Base-by-base conservation (phyloP, 2,797 vertebrate genomes). In the Cuculus canorus region DNA sequence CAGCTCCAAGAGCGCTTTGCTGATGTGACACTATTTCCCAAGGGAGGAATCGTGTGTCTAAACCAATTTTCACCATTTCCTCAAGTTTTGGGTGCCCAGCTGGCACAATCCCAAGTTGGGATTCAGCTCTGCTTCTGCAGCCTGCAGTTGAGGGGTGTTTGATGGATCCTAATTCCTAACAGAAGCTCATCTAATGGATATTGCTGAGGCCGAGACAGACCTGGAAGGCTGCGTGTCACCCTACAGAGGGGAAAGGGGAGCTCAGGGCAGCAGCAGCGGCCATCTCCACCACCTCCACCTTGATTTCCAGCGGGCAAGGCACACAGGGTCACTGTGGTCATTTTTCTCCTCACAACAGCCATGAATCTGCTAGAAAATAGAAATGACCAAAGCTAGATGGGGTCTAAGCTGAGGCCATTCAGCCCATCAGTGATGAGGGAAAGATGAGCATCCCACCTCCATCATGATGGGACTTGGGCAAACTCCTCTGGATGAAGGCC, bases 281-380 rank as follows among this genome's bases (percentile, higher is more conserved):
- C n/a, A n/a, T 14, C 27, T 24, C 73, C n/a, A n/a, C 13, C 61
- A 13, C 33, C 21, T 18, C 0, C 2, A 1, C 18, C 9, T 19
- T 48, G 32, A 2, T 50, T 78, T 65, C 59, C 45, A 48, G 35
- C 45, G 66, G 32, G 37, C 11, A 78, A 43, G 65, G 12, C 45
- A 39, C 41, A 35, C 15, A 15, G 48, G 23, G 23, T 10, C 28
- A 5, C n/a, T 1, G 10, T 18, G 10, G 15, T 37, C 0, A 1
- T 64, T 87, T 59, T 52, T 10, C n/a, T 72, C 50, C 59, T 91
- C 59, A n/a, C n/a, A 64, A 70, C 23, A 71, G 61, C 13, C 6
- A 1, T 8, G 12, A n/a, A n/a, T n/a, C n/a, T n/a, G n/a, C n/a
- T n/a, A n/a, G 25, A 53, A 76, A 75, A 71, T 10, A 1, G 5